A percentile compares a stretch with the other conserved stretches of the same genome.
These are phyloP conservation scores for Anguilla obscura DNA, from an alignment of 2,797 vertebrate genomes.

Conservation along the genomic window DNA sequence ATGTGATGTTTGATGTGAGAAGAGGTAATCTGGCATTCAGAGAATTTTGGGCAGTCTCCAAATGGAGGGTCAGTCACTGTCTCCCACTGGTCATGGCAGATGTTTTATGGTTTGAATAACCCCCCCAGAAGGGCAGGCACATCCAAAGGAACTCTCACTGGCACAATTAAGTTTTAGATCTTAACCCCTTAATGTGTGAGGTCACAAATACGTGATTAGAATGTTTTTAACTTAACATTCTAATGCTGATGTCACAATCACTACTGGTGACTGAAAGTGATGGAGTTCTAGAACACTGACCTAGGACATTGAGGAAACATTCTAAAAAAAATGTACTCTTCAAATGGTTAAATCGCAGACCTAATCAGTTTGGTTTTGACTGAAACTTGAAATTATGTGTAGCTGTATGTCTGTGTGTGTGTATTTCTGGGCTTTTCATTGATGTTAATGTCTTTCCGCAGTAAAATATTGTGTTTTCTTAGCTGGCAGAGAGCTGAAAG, in stretches of 20 bases:
- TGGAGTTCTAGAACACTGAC: too few species aligned
- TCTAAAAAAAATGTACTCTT: too few species aligned
- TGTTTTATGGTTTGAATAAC: neutral
- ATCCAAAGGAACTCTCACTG: neutral
- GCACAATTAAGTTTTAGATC: neutral
- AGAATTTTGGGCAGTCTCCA: neutral
- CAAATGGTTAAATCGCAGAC: neutral
- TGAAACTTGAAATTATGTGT: neutral
- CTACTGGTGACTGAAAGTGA: too few species aligned
- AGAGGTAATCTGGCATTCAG: neutral
- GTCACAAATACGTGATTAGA: too few species aligned
- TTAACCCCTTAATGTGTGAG: too few species aligned
- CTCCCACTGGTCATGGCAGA: neutral
- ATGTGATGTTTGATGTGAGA: neutral
- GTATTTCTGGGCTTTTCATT: conserved; percentile 24
- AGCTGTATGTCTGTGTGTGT: neutral
- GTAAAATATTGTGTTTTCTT: neutral
- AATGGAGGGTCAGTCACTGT: neutral
- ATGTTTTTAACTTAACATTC: too few species aligned
- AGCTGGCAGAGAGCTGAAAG: neutral
- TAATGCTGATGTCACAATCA: too few species aligned
- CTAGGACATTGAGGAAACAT: too few species aligned
- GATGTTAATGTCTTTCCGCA: neutral
- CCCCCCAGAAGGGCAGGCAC: neutral
- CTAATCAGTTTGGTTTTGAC: conserved; percentile 8